Percentiles rank a stretch among this genome's conserved stretches.
phyloP scores from a whole-genome alignment of 2,888 invertebrate genomes.

The Catotricha subobsoleta region DNA sequence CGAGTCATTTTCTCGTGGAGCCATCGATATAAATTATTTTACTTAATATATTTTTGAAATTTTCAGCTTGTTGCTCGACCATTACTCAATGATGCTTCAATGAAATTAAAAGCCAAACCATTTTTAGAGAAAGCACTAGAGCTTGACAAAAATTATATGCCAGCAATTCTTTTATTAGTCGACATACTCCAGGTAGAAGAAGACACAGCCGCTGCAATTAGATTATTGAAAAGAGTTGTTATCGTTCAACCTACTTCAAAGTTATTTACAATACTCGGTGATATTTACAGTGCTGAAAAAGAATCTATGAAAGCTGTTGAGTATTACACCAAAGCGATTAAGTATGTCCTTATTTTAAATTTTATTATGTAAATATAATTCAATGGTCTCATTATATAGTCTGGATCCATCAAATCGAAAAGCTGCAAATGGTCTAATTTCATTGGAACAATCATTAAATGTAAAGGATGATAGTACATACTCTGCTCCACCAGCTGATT shows the following conservation, averaged over 20 bases:
- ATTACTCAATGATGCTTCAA: constrained; percentile 36
- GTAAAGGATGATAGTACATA: constrained; percentile 14
- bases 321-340: constrained; percentile 23
- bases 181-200: constrained; percentile 50
- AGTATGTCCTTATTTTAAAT: constrained; percentile 13
- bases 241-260: constrained; percentile 21
- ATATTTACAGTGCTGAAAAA: constrained; percentile 20
- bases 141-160: constrained; percentile 50
- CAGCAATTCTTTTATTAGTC: constrained; percentile 52
- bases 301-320: constrained; percentile 24
- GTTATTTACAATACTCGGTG: constrained; percentile 23
- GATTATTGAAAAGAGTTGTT: constrained; percentile 46
- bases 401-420: constrained; percentile 23
- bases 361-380: background rate
- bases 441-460: constrained; percentile 15
- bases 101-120: constrained; percentile 39
- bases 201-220: constrained; percentile 45
- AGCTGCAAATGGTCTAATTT: constrained; percentile 20
- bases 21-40: background rate
- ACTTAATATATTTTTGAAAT: constrained; percentile 8
- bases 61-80: constrained; percentile 57
- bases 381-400: constrained; percentile 13
- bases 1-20: too few species aligned
- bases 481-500: constrained; percentile 17
- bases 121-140: constrained; percentile 53